Evolutionary conservation across 2,113 vertebrate genomes (phyloP).

Genomic region (Rhadina sibilatrix): DNA sequence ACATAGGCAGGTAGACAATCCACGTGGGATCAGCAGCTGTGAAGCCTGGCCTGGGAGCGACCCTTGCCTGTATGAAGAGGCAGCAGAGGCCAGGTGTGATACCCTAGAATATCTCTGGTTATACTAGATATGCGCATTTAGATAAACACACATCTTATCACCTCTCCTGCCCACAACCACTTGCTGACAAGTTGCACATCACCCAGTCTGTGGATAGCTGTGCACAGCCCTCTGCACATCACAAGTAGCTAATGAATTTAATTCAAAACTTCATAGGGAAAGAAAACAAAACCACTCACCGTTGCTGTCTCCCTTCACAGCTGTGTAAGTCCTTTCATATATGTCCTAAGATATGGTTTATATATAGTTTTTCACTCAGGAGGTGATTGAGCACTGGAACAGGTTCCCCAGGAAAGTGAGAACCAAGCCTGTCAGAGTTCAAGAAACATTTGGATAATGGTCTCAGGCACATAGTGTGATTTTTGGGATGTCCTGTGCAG

Average conservation of each 20-base stretch:
- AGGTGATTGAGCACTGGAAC: neutral
- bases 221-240: neutral
- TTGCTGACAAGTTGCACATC: neutral
- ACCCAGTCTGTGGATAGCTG: neutral
- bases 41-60: neutral
- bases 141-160: neutral
- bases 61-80: neutral
- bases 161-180: neutral
- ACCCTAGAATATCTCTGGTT: neutral
- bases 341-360: neutral
- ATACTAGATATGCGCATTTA: neutral
- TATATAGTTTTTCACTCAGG: neutral
- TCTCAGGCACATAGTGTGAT: neutral
- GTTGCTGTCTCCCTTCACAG: neutral
- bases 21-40: neutral
- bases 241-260: neutral
- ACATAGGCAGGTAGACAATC: neutral
- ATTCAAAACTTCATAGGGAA: neutral
- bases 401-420: neutral
- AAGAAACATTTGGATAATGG: neutral
- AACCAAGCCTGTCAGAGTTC: neutral
- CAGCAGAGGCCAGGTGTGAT: neutral
- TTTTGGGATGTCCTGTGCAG: neutral
- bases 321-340: neutral
- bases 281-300: neutral